Evolutionary conservation across 2,797 vertebrate species (phyloP), one percentile per base, ranked within the genome.

Genomic region (Pseudochaenichthys georgianus): DNA sequence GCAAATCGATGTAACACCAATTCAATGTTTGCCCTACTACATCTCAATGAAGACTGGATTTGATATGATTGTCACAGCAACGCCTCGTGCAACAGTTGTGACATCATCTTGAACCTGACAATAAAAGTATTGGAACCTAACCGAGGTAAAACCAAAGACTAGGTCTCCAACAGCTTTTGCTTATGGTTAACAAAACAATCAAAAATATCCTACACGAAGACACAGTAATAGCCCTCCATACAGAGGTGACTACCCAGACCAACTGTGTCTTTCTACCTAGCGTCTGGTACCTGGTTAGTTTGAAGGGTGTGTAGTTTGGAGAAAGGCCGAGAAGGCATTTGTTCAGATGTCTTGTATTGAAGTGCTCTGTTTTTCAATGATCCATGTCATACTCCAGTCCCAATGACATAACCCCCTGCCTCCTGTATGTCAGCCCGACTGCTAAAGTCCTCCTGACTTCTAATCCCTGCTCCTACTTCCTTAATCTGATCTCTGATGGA

Each of bases 401-500:
- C 62, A 84, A 53, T 78, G 73, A 73, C 64, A 41, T 83, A 79
- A 60, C 82, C 85, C 45, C 10, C 59, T 57, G 47, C 52, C 65
- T 50, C 17, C 48, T 70, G 64, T 64, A 48, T 85, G 86, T 88
- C 83, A 43, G 66, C 21, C 64, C 31, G 59, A 74, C 65, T 70
- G 60, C 9, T 63, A 45, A 80, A 16, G 7, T 64, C 48, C 45
- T 77, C 60, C 55, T 85, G 63, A 73, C 4, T 65, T 75, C 51
- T 88, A 92, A 91, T 90, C 88, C 87, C 52, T 73, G 73, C 83
- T 69, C 65, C 64, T 69, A 43, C 23, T 13, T 57, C 59, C 67
- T 89, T 95, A 94, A 93, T 93, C 89, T 92, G 63, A 87, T 88
- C 77, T 84, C 73, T 85, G 72, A 70, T 76, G 89, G 60, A 93